These are phyloP conservation scores for Charadrius vociferus DNA, from an alignment of 2,113 vertebrate genomes.

Conservation along the genomic window DNA sequence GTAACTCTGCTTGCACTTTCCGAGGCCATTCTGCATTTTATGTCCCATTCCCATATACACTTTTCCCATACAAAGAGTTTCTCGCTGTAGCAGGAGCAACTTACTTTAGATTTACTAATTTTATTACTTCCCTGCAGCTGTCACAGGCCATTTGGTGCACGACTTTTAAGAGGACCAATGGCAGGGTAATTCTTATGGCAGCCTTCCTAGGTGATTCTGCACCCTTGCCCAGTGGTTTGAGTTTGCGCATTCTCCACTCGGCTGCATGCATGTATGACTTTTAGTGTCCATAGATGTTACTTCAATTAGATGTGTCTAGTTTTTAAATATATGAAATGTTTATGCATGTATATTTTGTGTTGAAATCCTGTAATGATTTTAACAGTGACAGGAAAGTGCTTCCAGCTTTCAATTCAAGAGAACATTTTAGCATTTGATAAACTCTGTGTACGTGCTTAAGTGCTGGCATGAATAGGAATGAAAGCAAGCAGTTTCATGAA, in stretches of 20 bases:
- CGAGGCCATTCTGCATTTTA: neutral
- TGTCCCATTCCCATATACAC: neutral
- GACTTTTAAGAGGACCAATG: neutral
- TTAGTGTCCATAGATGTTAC: neutral
- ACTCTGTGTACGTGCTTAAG: neutral
- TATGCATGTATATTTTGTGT: neutral
- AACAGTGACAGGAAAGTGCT: neutral
- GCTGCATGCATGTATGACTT: neutral
- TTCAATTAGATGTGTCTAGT: neutral
- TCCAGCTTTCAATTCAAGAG: neutral
- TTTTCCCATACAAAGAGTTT: neutral
- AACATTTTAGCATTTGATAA: neutral
- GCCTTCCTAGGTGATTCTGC: neutral
- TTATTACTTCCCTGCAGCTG: neutral
- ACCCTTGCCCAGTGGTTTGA: neutral
- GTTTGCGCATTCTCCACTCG: neutral
- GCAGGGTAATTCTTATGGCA: neutral
- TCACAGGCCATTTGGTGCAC: neutral
- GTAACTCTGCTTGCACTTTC: neutral
- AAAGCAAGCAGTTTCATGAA: neutral
- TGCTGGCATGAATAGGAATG: neutral
- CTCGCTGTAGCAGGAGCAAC: neutral
- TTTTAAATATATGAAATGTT: neutral
- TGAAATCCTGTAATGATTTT: neutral
- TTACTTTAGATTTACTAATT: neutral